Conservation (phyloP, 2,888 invertebrate species). For the Latrodectus elegans region DNA sequence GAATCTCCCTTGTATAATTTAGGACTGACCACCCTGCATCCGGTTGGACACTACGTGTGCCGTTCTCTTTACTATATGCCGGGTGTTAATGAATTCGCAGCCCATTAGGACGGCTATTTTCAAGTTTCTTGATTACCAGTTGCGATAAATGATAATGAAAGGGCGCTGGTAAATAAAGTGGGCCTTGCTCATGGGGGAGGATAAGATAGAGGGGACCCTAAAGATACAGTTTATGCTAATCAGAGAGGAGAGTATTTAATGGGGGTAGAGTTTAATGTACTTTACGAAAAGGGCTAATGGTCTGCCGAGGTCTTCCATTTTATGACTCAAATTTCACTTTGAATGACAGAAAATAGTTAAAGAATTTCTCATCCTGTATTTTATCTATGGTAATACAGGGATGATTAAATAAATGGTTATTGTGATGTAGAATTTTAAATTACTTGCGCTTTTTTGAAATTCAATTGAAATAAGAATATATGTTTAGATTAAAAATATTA, state of each 20-base stretch:
- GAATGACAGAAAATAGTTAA: too few relatives aligned
- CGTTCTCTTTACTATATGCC: neutral
- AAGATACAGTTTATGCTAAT: constrained; percentile 43
- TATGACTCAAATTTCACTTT: neutral
- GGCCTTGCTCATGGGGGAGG: neutral
- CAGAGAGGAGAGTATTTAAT: constrained; percentile 16
- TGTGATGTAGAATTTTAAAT: too few relatives aligned
- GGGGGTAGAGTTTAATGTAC: constrained; percentile 35
- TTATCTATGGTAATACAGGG: too few relatives aligned
- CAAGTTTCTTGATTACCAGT: constrained; percentile 32
- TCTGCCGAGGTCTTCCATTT: neutral
- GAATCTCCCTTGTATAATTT: constrained; percentile 36
- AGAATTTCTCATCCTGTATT: too few relatives aligned
- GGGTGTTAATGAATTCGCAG: constrained; percentile 39
- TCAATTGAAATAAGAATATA: too few relatives aligned
- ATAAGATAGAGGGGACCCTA: neutral
- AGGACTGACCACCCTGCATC: constrained; percentile 33
- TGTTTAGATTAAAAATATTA: too few relatives aligned
- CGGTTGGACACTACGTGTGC: constrained; percentile 14
- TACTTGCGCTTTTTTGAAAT: too few relatives aligned
- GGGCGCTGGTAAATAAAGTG: constrained; percentile 26
- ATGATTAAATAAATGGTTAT: too few relatives aligned
- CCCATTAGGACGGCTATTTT: constrained; percentile 44
- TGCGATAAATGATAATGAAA: constrained; percentile 50
- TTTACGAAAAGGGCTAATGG: constrained; percentile 36